Percentiles rank a stretch among this genome's conserved stretches.
These are phyloP conservation scores for Sinohyriopsis cumingii DNA, from an alignment of 2,888 invertebrate species.

Conservation along the genomic window DNA sequence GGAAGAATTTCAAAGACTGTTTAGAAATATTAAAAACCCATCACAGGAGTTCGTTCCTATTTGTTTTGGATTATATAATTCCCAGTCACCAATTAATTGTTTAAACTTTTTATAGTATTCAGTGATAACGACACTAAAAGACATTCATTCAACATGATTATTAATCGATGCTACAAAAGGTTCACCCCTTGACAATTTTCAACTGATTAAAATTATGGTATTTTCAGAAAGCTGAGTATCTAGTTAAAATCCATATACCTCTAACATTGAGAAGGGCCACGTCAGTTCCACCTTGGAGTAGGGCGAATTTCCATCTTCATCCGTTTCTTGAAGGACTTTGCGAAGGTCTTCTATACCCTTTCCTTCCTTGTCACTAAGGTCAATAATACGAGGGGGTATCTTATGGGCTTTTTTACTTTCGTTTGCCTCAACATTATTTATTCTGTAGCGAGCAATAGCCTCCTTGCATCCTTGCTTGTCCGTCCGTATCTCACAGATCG, in stretches of 20 bases:
- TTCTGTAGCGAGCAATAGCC: constrained; percentile 30
- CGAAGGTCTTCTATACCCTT: constrained; percentile 23
- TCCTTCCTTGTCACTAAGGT: constrained; percentile 18
- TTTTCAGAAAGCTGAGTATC: too few relatives aligned
- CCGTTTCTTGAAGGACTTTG: constrained; percentile 21
- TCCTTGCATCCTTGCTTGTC: constrained; percentile 21
- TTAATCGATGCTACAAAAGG: too few relatives aligned
- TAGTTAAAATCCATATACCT: constrained; percentile 31
- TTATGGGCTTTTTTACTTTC: constrained; percentile 19
- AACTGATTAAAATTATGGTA: too few relatives aligned
- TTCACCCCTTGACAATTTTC: too few relatives aligned
- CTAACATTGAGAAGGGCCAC: constrained; percentile 56
- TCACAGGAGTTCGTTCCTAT: too few relatives aligned
- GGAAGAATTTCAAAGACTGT: too few relatives aligned
- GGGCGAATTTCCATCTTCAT: constrained; percentile 48
- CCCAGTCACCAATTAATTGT: too few relatives aligned
- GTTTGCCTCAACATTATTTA: constrained; percentile 4
- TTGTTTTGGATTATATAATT: too few relatives aligned
- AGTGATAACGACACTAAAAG: too few relatives aligned
- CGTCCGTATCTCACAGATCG: constrained; percentile 38
- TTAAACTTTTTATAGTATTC: too few relatives aligned
- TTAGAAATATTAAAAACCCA: too few relatives aligned
- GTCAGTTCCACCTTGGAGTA: constrained; percentile 52
- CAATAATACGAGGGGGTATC: constrained; percentile 26
- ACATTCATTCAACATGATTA: too few relatives aligned